Conservation (phyloP, 2,888 invertebrate species). For the Athetis lepigone region DNA sequence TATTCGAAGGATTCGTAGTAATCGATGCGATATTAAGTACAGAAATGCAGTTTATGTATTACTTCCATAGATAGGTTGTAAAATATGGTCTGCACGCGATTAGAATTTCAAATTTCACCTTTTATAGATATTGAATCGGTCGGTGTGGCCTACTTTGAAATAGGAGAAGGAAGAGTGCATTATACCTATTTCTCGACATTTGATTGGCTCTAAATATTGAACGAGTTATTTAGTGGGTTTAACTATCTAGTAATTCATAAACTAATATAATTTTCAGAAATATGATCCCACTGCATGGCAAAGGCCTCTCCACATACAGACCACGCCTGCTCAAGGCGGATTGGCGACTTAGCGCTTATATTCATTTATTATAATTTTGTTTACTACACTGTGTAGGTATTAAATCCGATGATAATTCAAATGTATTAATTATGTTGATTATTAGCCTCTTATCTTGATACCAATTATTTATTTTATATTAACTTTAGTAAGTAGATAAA, state of each 20-base stretch:
- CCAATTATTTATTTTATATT: not conserved
- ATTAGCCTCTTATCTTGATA: not conserved
- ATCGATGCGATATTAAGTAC: slow-evolving; percentile 34
- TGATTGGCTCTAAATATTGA: slow-evolving; percentile 18
- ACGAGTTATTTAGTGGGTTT: not conserved
- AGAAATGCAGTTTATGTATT: slow-evolving; percentile 52
- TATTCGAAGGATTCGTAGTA: slow-evolving; percentile 38
- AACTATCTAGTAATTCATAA: slow-evolving; percentile 17
- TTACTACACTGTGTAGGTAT: no score
- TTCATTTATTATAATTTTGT: no score
- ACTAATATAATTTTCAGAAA: not conserved
- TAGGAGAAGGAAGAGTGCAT: slow-evolving; percentile 42
- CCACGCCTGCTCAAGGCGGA: no score
- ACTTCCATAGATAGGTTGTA: slow-evolving; percentile 26
- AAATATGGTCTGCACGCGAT: slow-evolving; percentile 46
- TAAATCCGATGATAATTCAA: no score
- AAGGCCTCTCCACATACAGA: no score
- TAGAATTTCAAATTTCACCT: slow-evolving; percentile 53
- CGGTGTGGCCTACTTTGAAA: slow-evolving; percentile 29
- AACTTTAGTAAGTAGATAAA: not conserved
- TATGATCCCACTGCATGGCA: no score
- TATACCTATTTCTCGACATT: slow-evolving; percentile 24
- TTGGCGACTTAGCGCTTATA: no score
- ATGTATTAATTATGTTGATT: no score
- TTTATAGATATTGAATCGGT: slow-evolving; percentile 53